Evolutionary conservation across 2,888 invertebrate species (phyloP).

Genomic region (Acleris sparsana): DNA sequence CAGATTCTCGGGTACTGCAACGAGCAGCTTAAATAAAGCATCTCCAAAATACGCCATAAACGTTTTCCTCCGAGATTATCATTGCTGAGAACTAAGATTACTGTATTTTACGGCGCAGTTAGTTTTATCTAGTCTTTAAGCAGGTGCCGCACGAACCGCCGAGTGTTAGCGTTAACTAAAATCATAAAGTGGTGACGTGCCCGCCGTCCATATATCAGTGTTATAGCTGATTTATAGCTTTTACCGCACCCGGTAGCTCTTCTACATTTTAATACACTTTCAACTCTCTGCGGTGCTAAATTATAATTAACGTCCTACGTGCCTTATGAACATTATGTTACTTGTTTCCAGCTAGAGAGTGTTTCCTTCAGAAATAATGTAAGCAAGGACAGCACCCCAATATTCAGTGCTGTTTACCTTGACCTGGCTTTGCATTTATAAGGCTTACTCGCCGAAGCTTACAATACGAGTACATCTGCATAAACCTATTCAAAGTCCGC

Average conservation of each 20-base stretch:
- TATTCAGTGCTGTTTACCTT: conserved; percentile 32
- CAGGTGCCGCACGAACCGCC: conserved; percentile 25
- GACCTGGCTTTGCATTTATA: conserved; percentile 35
- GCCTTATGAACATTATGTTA: conserved; percentile 32
- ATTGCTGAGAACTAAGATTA: conserved; percentile 20
- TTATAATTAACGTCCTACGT: conserved; percentile 44
- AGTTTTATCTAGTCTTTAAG: conserved; percentile 32
- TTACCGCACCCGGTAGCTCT: conserved; percentile 39
- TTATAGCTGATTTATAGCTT: conserved; percentile 48
- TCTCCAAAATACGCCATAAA: background rate
- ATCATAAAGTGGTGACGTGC: conserved; percentile 49
- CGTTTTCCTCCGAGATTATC: background rate
- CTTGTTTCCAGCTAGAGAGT: conserved; percentile 22
- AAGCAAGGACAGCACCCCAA: conserved; percentile 18
- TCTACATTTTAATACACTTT: conserved; percentile 49
- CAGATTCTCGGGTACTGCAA: background rate
- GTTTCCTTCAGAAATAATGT: conserved; percentile 18
- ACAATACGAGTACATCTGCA: conserved; percentile 21
- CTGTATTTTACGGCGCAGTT: conserved; percentile 21
- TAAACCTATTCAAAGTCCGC: conserved; percentile 26
- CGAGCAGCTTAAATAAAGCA: conserved; percentile 5
- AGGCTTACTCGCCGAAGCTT: conserved; percentile 29
- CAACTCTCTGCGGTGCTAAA: conserved; percentile 37
- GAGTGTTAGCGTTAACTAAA: conserved; percentile 36
- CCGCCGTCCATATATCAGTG: conserved; percentile 45